These are phyloP conservation scores for Mythimna pallens DNA, from an alignment of 2,888 invertebrate genomes.

Conservation along the genomic window DNA sequence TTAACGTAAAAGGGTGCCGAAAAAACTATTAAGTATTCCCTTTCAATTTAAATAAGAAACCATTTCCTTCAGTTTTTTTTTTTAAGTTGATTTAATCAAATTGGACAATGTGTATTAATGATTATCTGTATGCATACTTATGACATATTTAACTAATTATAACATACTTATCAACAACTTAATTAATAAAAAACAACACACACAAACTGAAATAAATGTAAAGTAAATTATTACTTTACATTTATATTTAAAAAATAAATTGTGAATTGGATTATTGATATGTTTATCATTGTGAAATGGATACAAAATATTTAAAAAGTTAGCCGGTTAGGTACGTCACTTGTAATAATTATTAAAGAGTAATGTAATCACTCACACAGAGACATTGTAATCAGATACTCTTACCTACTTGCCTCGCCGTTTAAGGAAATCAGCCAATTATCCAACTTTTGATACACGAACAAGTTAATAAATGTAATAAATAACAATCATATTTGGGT, in stretches of 20 bases:
- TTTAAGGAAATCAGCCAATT: background rate
- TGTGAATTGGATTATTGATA: background rate
- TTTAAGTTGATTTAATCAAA: too few relatives aligned
- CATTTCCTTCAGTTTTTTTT: background rate
- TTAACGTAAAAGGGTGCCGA: background rate
- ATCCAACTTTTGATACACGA: background rate
- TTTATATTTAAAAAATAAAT: too few relatives aligned
- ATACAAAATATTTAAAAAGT: background rate
- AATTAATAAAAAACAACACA: too few relatives aligned
- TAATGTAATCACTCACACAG: slow-evolving; percentile 29
- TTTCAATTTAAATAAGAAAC: background rate
- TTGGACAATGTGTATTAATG: too few relatives aligned
- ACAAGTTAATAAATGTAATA: background rate
- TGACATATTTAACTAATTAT: too few relatives aligned
- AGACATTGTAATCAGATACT: slow-evolving; percentile 16
- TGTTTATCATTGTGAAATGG: too few relatives aligned
- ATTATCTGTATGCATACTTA: too few relatives aligned
- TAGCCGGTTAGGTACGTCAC: background rate
- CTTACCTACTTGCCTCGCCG: slow-evolving; percentile 4
- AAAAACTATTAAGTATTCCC: background rate
- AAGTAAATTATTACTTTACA: too few relatives aligned
- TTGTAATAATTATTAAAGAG: background rate
- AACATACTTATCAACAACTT: too few relatives aligned
- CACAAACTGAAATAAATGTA: too few relatives aligned
- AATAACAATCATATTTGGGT: background rate